Evolutionary conservation across 2,888 invertebrate species (phyloP).

Genomic region (Antheraea assamensis): DNA sequence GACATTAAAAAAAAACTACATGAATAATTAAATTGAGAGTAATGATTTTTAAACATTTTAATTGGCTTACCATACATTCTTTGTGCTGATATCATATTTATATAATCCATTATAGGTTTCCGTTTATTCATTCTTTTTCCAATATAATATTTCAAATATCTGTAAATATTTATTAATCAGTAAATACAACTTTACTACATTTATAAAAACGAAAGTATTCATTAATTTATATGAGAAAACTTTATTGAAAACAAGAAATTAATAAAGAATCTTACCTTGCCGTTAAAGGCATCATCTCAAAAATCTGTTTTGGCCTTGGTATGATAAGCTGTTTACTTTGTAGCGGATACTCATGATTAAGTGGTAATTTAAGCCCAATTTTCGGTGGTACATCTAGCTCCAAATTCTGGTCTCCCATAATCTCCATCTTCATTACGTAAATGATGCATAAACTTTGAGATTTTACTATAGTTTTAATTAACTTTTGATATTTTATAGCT

Average conservation of each 20-base stretch:
- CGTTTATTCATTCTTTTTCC: constrained; percentile 84
- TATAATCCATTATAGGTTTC: constrained; percentile 90
- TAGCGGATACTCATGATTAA: constrained; percentile 89
- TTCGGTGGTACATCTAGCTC: constrained; percentile 76
- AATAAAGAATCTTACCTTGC: constrained; percentile 81
- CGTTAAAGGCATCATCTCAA: constrained; percentile 86
- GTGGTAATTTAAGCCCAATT: constrained; percentile 87
- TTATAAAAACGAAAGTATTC: not conserved
- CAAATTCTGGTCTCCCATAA: constrained; percentile 37
- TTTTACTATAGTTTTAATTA: not conserved
- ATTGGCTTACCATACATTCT: constrained; percentile 90
- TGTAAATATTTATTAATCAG: constrained; percentile 55
- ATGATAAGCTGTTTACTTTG: constrained; percentile 85
- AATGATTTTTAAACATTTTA: not conserved
- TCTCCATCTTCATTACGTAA: constrained; percentile 43
- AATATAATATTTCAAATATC: constrained; percentile 88
- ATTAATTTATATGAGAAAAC: not conserved
- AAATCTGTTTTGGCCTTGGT: constrained; percentile 86
- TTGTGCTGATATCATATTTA: constrained; percentile 86
- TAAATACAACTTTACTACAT: constrained; percentile 15
- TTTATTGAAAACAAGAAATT: not conserved
- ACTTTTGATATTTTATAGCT: not conserved
- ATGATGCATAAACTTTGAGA: not conserved
- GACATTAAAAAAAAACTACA: too few relatives aligned
- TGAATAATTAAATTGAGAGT: not conserved